Evolutionary conservation across 1,140 invertebrate species (phyloP), one percentile per base, ranked within the genome.

Genomic region (Arion vulgaris): DNA sequence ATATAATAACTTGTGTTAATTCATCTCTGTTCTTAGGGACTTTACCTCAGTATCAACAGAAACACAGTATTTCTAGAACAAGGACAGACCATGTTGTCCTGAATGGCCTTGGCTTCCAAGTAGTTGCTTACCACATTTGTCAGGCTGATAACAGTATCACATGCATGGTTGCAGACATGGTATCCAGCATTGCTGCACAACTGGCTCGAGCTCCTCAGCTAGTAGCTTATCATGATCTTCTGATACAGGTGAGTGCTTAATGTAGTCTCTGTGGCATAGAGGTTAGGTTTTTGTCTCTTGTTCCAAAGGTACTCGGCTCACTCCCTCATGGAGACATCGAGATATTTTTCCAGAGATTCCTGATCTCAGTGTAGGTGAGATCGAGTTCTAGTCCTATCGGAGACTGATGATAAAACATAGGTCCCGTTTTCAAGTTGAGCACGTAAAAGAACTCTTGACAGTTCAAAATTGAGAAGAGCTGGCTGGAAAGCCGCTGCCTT

Each of bases 121-220:
- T 99, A 45, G 97, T 98, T 17, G 97, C 96, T 41, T 98, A 98
- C 93, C 97, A 98, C 91, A 97, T 98, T 89, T 98, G 97, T 90
- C 93, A 96, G 94, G 96, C 97, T 1, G 97, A 98, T 89, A 97
- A 98, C 90, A 97, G 97, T 91, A 95, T 95, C 85, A 98, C 97
- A 7, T 98, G 97, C 91, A 93, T 97, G 85, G 96, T 98, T 72
- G 96, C 97, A 39, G 97, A 98, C 91, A 97, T 98, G 89, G 96
- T 98, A 17, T 97, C 98, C 92, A 98, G 97, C 0, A 88, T 98
- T 71, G 97, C 97, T 2, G 97, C 97, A 0, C 96, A 98, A 89
- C 93, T 98, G 5, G 97, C 96, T 84, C 96, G 97, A 91, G 95
- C 96, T 26, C 97, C 97, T 0, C 96, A 97, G 91, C 92, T 99